These are phyloP conservation scores for Magallana gigas DNA, from an alignment of 1,140 invertebrate species.

Conservation along the genomic window DNA sequence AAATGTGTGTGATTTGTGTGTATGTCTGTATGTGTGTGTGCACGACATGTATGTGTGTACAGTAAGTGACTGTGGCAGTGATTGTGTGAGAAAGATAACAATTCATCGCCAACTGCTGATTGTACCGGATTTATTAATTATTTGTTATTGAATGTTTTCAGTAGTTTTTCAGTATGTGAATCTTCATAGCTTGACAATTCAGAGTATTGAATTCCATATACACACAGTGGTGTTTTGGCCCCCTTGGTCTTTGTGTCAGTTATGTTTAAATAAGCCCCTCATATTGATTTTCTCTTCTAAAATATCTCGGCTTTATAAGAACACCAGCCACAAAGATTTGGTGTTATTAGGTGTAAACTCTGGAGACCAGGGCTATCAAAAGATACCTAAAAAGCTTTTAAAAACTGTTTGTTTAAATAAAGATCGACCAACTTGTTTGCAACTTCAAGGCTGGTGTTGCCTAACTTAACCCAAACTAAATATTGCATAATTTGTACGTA, in stretches of 20 bases:
- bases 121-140: not conserved
- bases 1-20: not conserved
- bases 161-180: conserved; percentile 25
- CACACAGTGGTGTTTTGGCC: not conserved
- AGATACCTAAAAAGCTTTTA: conserved; percentile 27
- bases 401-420: conserved; percentile 28
- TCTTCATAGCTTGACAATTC: conserved; percentile 25
- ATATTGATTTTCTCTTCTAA: conserved; percentile 28
- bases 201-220: conserved; percentile 32
- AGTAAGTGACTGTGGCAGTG: not conserved
- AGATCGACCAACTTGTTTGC: conserved; percentile 25
- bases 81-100: not conserved
- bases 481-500: not conserved
- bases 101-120: not conserved
- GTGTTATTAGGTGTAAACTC: conserved; percentile 27
- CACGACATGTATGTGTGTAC: no score
- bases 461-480: conserved; percentile 23
- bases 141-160: conserved; percentile 28
- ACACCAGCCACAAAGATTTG: conserved; percentile 8
- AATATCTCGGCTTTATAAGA: conserved; percentile 18
- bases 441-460: not conserved
- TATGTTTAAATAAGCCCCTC: conserved; percentile 15
- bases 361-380: conserved; percentile 23
- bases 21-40: no score
- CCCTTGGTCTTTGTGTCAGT: conserved; percentile 13